A percentile compares a stretch with the other conserved stretches of the same genome.
phyloP scores from a whole-genome alignment of 2,113 vertebrate genomes.

The Carassius gibelio region DNA sequence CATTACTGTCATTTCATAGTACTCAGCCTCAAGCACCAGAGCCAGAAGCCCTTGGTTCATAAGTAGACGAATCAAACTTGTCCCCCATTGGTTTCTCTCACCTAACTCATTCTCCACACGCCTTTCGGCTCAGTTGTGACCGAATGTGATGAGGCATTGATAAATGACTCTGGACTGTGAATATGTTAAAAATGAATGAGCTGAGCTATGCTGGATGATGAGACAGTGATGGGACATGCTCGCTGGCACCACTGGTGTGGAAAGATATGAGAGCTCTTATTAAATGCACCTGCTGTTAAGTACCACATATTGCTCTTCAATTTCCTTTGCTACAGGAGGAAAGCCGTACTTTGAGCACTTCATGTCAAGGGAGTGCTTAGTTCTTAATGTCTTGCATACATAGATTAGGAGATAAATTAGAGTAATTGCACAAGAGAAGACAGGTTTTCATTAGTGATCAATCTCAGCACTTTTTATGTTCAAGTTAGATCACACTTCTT shows the following conservation, averaged over 20 bases:
- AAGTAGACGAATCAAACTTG: not conserved
- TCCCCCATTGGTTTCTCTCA: slow-evolving; percentile 2
- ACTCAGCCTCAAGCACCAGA: slow-evolving; percentile 8
- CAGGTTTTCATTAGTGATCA: slow-evolving; percentile 14
- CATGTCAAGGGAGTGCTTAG: slow-evolving; percentile 51
- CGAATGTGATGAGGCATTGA: slow-evolving; percentile 33
- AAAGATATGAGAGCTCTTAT: slow-evolving; percentile 41
- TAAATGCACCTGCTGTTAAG: slow-evolving; percentile 55
- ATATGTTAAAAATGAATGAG: slow-evolving; percentile 54
- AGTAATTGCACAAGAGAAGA: slow-evolving; percentile 50
- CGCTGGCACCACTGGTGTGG: not conserved
- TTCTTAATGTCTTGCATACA: slow-evolving; percentile 40
- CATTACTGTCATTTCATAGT: slow-evolving; percentile 33
- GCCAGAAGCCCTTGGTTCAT: not conserved
- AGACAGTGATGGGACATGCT: slow-evolving; percentile 42
- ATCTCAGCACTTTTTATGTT: not conserved
- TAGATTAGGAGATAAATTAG: slow-evolving; percentile 26
- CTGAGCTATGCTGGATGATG: slow-evolving; percentile 24
- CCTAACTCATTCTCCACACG: not conserved
- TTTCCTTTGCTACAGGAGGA: slow-evolving; percentile 39
- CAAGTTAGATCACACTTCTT: not conserved
- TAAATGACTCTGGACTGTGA: slow-evolving; percentile 38
- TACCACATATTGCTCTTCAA: slow-evolving; percentile 59
- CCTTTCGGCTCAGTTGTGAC: not conserved
- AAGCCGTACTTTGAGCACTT: slow-evolving; percentile 54